Base-by-base conservation (phyloP, 2,888 invertebrate species). In the Ormyrus pomaceus region DNA sequence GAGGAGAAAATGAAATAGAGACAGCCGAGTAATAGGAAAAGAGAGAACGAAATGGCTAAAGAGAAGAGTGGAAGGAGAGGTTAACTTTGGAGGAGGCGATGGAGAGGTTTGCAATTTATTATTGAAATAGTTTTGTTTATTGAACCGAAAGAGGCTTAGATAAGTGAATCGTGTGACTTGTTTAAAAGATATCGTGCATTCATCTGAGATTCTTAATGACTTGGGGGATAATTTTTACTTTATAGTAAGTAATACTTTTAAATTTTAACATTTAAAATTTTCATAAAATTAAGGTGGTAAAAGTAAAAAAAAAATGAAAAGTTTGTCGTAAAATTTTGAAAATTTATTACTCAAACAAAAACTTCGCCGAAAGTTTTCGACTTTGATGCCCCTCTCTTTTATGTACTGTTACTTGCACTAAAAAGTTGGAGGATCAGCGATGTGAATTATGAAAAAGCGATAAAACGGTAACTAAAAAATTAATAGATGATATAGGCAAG, bases 1-100 rank as follows among this genome's bases (percentile, higher is more conserved):
- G 46, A 65, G 7, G 56, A 65, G 64, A 51, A 74, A 74, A 74
- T 74, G 74, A 74, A 66, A 74, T 74, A 74, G 74, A 65, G 74
- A 74, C 76, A 11, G 45, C 45, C 66, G 45, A 75, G 59, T 19
- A 19, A 19, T 19, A 50, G 59, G 7, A 48, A 46, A 10, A 58
- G 68, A 58, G 19, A 13, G 5, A 70, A 8, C 6, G 69, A 55
- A 19, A 19, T 19, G 19, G 19, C 19, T 45, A 55, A 55, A 72
- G 59, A 68, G 46, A 53, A 2, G 53, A 51, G 53, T 6, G n/a
- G 56, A 74, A 13, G 19, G 65, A 65, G 55, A 65, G 8, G 45
- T 7, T 34, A 65, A 56, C 19, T 19, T 19, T 46, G n/a, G 13
- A 72, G 53, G 19, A 73, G 66, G 59, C 46, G 50, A n/a, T 45